Evolutionary conservation across 2,113 vertebrate genomes (phyloP), one percentile per base, ranked within the genome.

Genomic region (Gymnocephalus cernua): DNA sequence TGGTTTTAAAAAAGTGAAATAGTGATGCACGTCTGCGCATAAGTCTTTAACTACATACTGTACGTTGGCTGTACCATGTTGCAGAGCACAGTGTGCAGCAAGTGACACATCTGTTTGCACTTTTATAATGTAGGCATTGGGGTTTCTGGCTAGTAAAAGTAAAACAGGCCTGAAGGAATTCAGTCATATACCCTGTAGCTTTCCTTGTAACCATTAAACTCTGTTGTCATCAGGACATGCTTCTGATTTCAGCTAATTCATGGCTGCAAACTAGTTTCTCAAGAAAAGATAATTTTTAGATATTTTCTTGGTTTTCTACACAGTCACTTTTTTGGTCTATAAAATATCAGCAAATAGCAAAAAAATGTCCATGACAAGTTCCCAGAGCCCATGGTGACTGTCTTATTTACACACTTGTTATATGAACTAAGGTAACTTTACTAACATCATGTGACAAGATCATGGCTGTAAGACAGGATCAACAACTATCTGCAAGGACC

Each of bases 21-120:
- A 15, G 3, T 44, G 6, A 53, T 38, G 9, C n/a, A n/a, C n/a
- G n/a, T n/a, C n/a, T n/a, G n/a, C n/a, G n/a, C n/a, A n/a, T 53
- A 14, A 6, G 4, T 56, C 48, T 48, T 79, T 4, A 65, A 8
- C 21, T 6, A 19, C 53, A 62, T 41, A 16, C 18, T 19, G 27
- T 41, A 1, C 12, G 71, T 72, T 77, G 45, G 56, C 21, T 51
- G 25, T 56, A 21, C 35, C 44, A 77, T 80, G 79, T 65, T 69
- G 73, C 84, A 29, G 71, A 72, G 29, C 51, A 23, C 77, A 74
- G 82, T 74, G 35, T 77, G 77, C 83, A 77, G 61, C 77, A 77
- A 75, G 74, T 86, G 78, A 84, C 86, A 87, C 93, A 94, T 94
- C 91, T 94, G 93, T 92, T 93, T 85, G 81, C 82, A 57, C 87